Conservation (phyloP, 2,113 vertebrate genomes). For the Sterna hirundo region DNA sequence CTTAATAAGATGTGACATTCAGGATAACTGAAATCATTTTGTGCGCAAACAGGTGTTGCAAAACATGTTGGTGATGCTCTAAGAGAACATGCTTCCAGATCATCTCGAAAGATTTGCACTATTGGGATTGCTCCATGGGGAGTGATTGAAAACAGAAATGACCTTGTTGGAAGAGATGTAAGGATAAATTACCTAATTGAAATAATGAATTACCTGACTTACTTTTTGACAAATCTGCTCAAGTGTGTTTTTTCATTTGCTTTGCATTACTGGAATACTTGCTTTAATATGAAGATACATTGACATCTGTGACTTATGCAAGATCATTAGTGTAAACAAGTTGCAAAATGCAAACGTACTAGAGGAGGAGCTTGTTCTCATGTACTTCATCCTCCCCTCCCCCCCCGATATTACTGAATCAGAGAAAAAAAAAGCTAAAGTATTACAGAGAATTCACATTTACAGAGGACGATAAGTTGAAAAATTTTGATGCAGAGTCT, state of each 20-base stretch:
- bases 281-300: neutral
- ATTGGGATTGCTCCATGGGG: constrained; percentile 97
- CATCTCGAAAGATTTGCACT: constrained; percentile 97
- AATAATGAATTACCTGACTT: neutral
- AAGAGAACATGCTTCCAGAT: constrained; percentile 93
- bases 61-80: constrained; percentile 98
- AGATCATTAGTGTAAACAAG: neutral
- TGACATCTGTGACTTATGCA: neutral
- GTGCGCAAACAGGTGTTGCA: constrained; percentile 85
- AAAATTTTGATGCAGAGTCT: neutral
- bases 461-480: neutral
- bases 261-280: neutral
- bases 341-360: neutral
- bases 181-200: constrained; percentile 64
- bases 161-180: constrained; percentile 97
- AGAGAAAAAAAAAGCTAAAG: neutral
- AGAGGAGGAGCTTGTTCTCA: neutral
- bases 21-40: neutral
- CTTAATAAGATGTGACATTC: neutral
- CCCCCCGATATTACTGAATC: neutral
- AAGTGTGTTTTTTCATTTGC: neutral
- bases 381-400: neutral
- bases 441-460: neutral
- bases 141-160: constrained; percentile 97
- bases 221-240: neutral